phyloP scores from a whole-genome alignment of 2,888 invertebrate species.

The Meteorus cinctellus region DNA sequence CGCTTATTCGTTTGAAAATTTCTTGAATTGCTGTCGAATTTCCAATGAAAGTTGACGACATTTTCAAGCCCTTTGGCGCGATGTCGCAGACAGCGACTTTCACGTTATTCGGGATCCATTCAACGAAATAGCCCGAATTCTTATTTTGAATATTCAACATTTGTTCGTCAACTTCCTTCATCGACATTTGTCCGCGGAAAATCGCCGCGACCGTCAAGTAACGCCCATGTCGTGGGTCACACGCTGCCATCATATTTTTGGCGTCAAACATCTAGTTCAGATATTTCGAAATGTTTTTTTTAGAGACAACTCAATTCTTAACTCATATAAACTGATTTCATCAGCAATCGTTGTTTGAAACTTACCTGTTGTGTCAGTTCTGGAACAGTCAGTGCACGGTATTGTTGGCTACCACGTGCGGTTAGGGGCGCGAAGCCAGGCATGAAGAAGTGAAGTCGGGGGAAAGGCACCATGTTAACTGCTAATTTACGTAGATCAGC shows the following conservation, averaged over 20 bases:
- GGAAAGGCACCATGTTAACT: constrained; percentile 98
- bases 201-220: constrained; percentile 83
- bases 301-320: neutral
- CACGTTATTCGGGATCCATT: constrained; percentile 88
- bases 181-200: constrained; percentile 82
- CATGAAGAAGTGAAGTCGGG: constrained; percentile 92
- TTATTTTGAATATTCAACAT: constrained; percentile 80
- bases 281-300: constrained; percentile 13
- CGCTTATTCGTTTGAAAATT: constrained; percentile 90
- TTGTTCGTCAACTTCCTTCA: constrained; percentile 87
- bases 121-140: constrained; percentile 79
- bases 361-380: constrained; percentile 82
- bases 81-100: constrained; percentile 89
- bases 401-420: constrained; percentile 81
- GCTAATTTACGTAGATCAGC: constrained; percentile 93
- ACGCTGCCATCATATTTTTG: constrained; percentile 87
- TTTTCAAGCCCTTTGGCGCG: constrained; percentile 84
- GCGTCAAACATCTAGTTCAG: constrained; percentile 81
- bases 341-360: constrained; percentile 4
- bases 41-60: constrained; percentile 92
- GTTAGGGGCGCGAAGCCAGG: constrained; percentile 87
- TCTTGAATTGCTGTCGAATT: constrained; percentile 92
- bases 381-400: constrained; percentile 81
- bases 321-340: neutral
- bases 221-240: constrained; percentile 82